Conservation (phyloP, 2,888 invertebrate genomes). For the Hypomecis punctinalis region DNA sequence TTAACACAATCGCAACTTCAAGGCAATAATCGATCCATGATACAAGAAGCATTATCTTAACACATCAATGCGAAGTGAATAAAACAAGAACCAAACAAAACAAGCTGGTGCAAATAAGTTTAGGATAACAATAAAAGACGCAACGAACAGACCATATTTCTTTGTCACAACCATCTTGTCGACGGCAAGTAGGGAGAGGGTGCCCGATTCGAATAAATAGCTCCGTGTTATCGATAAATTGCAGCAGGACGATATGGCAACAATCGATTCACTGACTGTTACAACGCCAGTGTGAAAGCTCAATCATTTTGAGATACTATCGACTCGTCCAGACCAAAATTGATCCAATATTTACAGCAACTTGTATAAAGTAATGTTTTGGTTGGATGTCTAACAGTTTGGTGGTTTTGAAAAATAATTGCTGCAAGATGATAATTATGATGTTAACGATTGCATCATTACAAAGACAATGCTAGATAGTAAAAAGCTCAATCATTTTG, state of each 20-base stretch:
- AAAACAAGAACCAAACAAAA: neutral
- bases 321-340: neutral
- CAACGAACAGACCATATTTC: constrained; percentile 55
- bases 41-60: too few species aligned
- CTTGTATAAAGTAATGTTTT: neutral
- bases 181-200: constrained; percentile 44
- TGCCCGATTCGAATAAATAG: constrained; percentile 46
- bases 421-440: too few species aligned
- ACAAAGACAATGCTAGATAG: too few species aligned
- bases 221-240: constrained; percentile 53
- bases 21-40: too few species aligned
- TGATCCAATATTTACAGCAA: neutral
- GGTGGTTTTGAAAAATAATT: too few species aligned
- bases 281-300: constrained; percentile 35
- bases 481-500: too few species aligned
- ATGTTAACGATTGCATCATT: too few species aligned
- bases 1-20: too few species aligned
- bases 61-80: neutral
- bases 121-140: constrained; percentile 34
- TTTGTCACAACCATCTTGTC: constrained; percentile 53
- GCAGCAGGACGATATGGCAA: constrained; percentile 46
- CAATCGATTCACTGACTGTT: constrained; percentile 45
- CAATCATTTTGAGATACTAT: neutral
- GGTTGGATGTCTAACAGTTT: too few species aligned
- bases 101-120: constrained; percentile 24